Base-by-base conservation (phyloP, 2,888 invertebrate species). In the Callinectes sapidus region DNA sequence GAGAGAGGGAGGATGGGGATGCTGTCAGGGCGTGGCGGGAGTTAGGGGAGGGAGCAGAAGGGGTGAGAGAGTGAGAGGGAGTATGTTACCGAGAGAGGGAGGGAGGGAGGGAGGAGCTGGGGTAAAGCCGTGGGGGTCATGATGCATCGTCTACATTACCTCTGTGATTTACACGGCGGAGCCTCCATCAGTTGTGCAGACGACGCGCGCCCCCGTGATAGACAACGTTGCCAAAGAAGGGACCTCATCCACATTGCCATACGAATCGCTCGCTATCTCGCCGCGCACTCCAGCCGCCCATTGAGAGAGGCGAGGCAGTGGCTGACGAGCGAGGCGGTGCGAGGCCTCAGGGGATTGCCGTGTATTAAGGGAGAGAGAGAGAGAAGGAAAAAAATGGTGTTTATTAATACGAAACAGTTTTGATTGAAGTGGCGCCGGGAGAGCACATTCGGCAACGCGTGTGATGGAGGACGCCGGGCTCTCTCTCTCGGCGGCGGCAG, bases 71-170 rank as follows among this genome's bases (percentile, higher is more conserved):
- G 55, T n/a, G 48, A 54, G 87, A 42, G 55, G 16, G 48, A 55
- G 39, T 10, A 28, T 28, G 90, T 13, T 1, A 39, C 18, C 13
- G 48, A 16, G 35, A 5, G 28, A 42, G 48, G 42, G 35, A 77
- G 81, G 28, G 81, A 10, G 90, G 28, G 89, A 42, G n/a, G 77
- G 35, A 71, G 42, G 88, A n/a, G 42, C 32, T 35, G 23, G 23
- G 55, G 91, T 48, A 81, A 42, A 23, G 85, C 35, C 28, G 81
- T 35, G 55, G 86, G 89, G 28, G 39, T 39, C 86, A 92, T 92
- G 92, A 92, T 92, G 92, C 90, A 92, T 92, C 90, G 90, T 92
- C 87, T 92, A 92, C 92, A 92, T 92, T 92, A 92, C 92, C 92
- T 89, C 87, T 61, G 92, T 92, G 92, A 92, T 92, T 92, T 92